phyloP scores from a whole-genome alignment of 2,888 invertebrate genomes.

The Dynastes hyllus region DNA sequence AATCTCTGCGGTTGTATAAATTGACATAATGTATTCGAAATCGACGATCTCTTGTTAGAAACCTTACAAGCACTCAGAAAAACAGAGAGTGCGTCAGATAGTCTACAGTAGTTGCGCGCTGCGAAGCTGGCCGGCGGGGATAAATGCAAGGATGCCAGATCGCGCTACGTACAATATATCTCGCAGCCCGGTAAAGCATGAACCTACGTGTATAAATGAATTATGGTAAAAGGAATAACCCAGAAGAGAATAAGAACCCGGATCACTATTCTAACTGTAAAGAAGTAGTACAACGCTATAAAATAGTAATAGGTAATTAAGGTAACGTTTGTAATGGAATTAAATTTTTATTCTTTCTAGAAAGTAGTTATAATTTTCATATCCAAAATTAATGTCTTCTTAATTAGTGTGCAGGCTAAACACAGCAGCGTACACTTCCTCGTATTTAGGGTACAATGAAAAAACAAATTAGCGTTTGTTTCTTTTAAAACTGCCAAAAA shows the following conservation, averaged over 20 bases:
- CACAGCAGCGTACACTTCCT: background rate
- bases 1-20: no score
- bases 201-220: no score
- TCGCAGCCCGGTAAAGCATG: no score
- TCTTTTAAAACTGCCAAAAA: background rate
- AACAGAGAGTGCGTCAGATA: no score
- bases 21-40: no score
- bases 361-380: background rate
- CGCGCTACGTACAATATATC: no score
- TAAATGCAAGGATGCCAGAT: no score
- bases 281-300: background rate
- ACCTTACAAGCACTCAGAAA: no score
- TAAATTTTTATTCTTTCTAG: constrained; percentile 7
- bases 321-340: background rate
- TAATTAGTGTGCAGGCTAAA: background rate
- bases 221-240: no score
- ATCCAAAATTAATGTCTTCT: background rate
- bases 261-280: background rate
- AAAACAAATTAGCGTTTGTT: background rate
- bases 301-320: constrained; percentile 1
- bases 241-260: background rate
- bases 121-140: no score
- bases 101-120: no score
- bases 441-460: background rate
- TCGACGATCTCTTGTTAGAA: no score